Evolutionary conservation across 2,888 invertebrate species (phyloP), one percentile per base, ranked within the genome.

Genomic region (Tyria jacobaeae): DNA sequence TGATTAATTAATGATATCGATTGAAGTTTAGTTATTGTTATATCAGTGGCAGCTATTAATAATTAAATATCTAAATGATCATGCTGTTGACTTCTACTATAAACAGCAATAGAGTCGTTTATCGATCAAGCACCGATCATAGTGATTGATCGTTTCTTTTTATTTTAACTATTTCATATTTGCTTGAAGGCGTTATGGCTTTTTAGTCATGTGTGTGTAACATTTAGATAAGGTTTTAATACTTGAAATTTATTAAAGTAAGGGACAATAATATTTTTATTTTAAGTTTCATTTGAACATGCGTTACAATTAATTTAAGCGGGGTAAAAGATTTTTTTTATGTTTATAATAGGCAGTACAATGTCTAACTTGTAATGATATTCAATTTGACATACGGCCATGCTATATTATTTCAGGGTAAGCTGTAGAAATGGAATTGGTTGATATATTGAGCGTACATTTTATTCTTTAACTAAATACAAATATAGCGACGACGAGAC

Each of bases 31-130:
- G 14, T 44, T 5, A 44, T 3, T 12, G 12, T 44, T 27, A n/a
- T n/a, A 54, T 52, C 12, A 54, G 27, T 41, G 27, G 39, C 53
- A 54, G 39, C 53, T 54, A 54, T 54, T 41, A 12, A 17, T 17
- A 39, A 27, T 25, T 27, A 53, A 6, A 31, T 6, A 31, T 31
- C 27, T 31, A 31, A 31, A 31, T 7, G 4, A 6, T 31, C 7
- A 31, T 31, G 27, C 7, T 3, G 4, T 31, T 39, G 39, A 15
- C 25, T n/a, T 25, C 12, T 44, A 21, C 44, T 12, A 17, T 10
- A 37, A 35, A 53, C n/a, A n/a, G 6, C 52, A 9, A 24, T 52
- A 25, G 10, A 35, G 25, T 53, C 34, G 34, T 31, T 35, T 52
- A 4, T 24, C 39, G 24, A 25, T 15, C 3, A 24, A 21, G 21